Evolutionary conservation across 2,113 vertebrate genomes (phyloP), one percentile per base, ranked within the genome.

Genomic region (Ptychochromis oligacanthus): DNA sequence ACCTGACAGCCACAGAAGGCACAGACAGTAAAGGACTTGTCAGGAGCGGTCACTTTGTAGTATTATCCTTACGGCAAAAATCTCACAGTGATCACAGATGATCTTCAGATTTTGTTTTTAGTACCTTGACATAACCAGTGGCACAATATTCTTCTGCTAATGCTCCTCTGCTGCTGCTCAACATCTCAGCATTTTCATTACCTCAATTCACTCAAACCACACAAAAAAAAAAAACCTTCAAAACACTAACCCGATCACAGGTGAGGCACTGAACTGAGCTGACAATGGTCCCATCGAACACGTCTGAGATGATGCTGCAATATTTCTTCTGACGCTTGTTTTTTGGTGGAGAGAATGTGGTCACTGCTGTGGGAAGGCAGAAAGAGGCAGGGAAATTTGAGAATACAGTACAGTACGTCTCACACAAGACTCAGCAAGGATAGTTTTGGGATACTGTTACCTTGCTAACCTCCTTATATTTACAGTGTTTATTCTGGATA

Each of bases 191-290:
- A 65, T 64, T 79, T 38, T 9, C 24, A 49, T 74, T 24, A 49
- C 3, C 38, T 3, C 8, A 20, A 28, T 70, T 49, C 65, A 43
- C 24, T 8, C 10, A 24, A 28, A 2, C 5, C 4, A 18, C 20
- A 34, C 26, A 15, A 75, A 22, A 77, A 3, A 31, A n/a, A 15
- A 62, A n/a, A 2, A 54, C 52, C 1, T 14, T n/a, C n/a, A 15
- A n/a, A 56, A 54, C 92, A 97, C 97, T 97, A 82, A 99, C 98
- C 96, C 98, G 95, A 92, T 99, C 98, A 81, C 98, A 99, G 52
- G 98, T 99, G 92, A 99, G 95, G 92, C 98, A 99, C 92, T 99
- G 98, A 22, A 99, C 98, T 6, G 98, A 99, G 93, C 98, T 99
- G 92, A 99, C 95, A 60, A 99, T 99, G 76, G 97, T 98, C 55